phyloP scores from a whole-genome alignment of 2,797 vertebrate genomes.

The Rousettus madagascariensis region DNA sequence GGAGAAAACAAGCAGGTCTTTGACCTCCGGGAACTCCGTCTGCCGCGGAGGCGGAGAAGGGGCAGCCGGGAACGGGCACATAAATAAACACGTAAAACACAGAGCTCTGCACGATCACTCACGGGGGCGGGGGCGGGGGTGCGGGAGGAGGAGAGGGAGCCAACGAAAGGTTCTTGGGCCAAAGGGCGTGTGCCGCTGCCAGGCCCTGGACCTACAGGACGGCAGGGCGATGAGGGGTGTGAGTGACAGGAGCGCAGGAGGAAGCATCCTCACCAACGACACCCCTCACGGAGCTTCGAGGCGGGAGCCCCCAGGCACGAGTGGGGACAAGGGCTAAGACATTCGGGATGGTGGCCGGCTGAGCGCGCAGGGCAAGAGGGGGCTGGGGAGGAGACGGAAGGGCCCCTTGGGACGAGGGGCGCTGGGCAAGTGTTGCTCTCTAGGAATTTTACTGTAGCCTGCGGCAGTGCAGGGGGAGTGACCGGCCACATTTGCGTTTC shows the following conservation, averaged over 20 bases:
- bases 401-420: neutral
- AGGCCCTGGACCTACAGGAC: accelerated
- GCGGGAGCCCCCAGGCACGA: neutral
- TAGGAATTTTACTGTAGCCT: neutral
- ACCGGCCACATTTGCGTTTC: neutral
- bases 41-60: neutral
- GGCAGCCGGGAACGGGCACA: neutral
- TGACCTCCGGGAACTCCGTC: neutral
- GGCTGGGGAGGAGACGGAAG: neutral
- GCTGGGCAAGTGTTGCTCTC: neutral
- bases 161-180: too few species aligned
- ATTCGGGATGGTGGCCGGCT: neutral
- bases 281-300: neutral
- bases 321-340: neutral
- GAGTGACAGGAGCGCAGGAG: neutral
- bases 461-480: neutral
- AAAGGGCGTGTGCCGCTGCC: neutral
- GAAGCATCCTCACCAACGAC: neutral
- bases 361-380: neutral
- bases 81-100: neutral
- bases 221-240: neutral
- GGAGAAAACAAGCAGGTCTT: neutral
- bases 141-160: neutral
- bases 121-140: accelerated
- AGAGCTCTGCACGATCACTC: neutral